phyloP scores from a whole-genome alignment of 2,888 invertebrate species.

The Acronicta leporina region DNA sequence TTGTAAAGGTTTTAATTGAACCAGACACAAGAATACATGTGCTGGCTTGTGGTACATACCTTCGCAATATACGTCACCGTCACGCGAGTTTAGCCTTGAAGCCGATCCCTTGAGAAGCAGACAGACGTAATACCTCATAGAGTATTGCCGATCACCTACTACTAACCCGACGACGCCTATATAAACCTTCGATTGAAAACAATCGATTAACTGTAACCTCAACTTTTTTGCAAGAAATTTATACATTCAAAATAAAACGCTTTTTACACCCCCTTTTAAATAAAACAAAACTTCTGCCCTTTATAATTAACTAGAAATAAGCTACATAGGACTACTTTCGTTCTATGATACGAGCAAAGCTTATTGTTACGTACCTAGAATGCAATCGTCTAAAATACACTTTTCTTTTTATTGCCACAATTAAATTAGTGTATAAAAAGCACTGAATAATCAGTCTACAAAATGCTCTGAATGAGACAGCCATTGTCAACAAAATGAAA shows the following conservation, averaged over 20 bases:
- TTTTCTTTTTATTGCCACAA: constrained; percentile 19
- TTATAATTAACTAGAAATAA: too few species aligned
- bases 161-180: constrained; percentile 24
- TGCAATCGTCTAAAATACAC: constrained; percentile 4
- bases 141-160: constrained; percentile 26
- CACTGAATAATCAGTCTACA: constrained; percentile 49
- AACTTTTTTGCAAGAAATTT: too few species aligned
- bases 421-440: constrained; percentile 38
- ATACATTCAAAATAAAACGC: too few species aligned
- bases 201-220: neutral
- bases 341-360: too few species aligned
- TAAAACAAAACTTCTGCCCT: too few species aligned
- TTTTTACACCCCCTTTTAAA: too few species aligned
- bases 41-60: neutral
- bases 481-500: constrained; percentile 63
- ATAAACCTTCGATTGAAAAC: constrained; percentile 2
- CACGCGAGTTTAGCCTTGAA: constrained; percentile 39
- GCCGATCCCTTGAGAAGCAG: constrained; percentile 32
- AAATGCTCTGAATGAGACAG: constrained; percentile 55
- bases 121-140: constrained; percentile 18
- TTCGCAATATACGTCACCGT: constrained; percentile 16
- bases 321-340: too few species aligned
- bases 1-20: constrained; percentile 45
- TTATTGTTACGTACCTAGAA: too few species aligned
- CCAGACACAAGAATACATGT: constrained; percentile 24